Evolutionary conservation across 2,113 vertebrate species (phyloP).

Genomic region (Aspidoscelis tigris): DNA sequence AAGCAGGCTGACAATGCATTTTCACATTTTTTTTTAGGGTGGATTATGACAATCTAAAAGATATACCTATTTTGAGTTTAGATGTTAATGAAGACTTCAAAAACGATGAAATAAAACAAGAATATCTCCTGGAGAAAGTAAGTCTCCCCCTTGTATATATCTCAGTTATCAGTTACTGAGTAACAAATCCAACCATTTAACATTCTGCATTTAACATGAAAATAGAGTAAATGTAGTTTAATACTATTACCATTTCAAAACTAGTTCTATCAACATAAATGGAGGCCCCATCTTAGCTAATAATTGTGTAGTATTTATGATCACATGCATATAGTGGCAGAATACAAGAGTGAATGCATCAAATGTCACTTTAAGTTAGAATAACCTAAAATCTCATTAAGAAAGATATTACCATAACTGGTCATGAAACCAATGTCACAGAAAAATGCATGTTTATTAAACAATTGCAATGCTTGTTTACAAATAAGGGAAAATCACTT

Average conservation of each 20-base stretch:
- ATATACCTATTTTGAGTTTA: conserved; percentile 80
- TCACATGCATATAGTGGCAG: background rate
- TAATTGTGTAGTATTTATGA: background rate
- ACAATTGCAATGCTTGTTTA: background rate
- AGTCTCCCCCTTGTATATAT: background rate
- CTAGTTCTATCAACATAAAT: background rate
- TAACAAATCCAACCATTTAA: no score
- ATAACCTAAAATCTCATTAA: background rate
- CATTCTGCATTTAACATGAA: no score
- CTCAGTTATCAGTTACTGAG: background rate
- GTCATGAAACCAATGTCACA: background rate
- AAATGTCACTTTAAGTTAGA: background rate
- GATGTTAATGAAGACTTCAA: conserved; percentile 86
- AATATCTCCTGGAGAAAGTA: conserved; percentile 78
- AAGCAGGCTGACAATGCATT: background rate
- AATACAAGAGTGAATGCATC: background rate
- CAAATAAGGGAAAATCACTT: background rate
- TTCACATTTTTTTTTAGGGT: conserved; percentile 67
- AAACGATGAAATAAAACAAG: conserved; percentile 83
- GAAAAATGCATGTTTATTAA: background rate
- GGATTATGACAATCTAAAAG: conserved; percentile 81
- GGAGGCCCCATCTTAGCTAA: background rate
- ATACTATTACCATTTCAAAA: background rate
- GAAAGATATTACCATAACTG: background rate
- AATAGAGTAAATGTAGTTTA: no score